Evolutionary conservation across 2,888 invertebrate genomes (phyloP), one percentile per base, ranked within the genome.

Genomic region (Lasioglossum oenotherae): DNA sequence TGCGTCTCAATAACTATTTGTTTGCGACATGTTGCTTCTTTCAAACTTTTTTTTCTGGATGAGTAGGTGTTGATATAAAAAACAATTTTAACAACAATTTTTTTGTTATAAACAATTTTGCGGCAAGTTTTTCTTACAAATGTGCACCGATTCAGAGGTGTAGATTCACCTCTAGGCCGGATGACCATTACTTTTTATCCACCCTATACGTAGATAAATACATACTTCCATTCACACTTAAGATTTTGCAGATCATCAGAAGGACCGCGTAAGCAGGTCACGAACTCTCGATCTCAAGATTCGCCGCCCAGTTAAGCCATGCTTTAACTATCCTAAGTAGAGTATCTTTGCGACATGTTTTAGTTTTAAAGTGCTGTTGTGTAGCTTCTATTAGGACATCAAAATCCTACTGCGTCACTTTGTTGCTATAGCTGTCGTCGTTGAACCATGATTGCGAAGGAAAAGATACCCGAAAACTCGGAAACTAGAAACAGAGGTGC

Each of bases 271-370:
- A 57, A 57, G 12, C 57, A n/a, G 57, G 57, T 57, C 57, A 57
- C 57, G 57, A 57, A 57, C 57, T 12, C 57, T 57, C n/a, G 57
- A 57, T n/a, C 12, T 57, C n/a, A 57, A 57, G 57, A 57, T 57
- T 57, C 57, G n/a, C n/a, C n/a, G 57, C n/a, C 57, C n/a, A 57
- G 57, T 57, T 57, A 57, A 57, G 57, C n/a, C 57, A n/a, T 57
- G 57, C n/a, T 57, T 57, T n/a, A 12, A 57, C 57, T n/a, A 57
- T 57, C n/a, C 57, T 3, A 57, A n/a, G n/a, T 57, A 12, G 23
- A 23, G 49, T 23, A 57, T 57, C 53, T 57, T 10, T n/a, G 10
- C 53, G 53, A n/a, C n/a, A 10, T n/a, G 6, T 4, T 23, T 57
- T 57, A 57, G 10, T 10, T 57, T n/a, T 1, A 2, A 10, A n/a